Conservation (phyloP, 2,113 vertebrate species). For the Dipodomys merriami region DNA sequence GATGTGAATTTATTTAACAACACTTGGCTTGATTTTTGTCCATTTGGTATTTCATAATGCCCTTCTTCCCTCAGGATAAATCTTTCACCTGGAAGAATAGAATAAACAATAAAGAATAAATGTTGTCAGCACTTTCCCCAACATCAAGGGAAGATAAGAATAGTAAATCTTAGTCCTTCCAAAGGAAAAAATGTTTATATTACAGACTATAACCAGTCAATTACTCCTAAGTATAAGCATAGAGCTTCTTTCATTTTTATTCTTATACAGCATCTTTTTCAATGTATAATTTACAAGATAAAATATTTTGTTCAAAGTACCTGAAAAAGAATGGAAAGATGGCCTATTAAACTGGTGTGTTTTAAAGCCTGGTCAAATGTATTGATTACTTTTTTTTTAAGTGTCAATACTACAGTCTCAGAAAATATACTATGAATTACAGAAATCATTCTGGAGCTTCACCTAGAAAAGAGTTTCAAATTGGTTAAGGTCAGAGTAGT, state of each 20-base stretch:
- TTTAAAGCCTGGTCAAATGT: not conserved
- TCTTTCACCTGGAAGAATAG: not conserved
- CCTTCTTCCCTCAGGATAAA: not conserved
- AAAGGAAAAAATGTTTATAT: not conserved
- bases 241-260: not conserved
- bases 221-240: not conserved
- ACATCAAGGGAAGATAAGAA: not conserved
- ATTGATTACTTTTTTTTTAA: not conserved
- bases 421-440: not conserved
- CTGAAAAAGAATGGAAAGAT: slow-evolving; percentile 18
- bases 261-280: slow-evolving; percentile 39
- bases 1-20: slow-evolving; percentile 19
- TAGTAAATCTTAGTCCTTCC: not conserved
- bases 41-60: not conserved
- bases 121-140: not conserved
- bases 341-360: not conserved
- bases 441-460: not conserved
- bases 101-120: not conserved
- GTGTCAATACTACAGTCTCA: not conserved
- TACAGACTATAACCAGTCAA: not conserved
- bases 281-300: slow-evolving; percentile 30
- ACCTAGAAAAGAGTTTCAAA: not conserved
- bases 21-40: not conserved
- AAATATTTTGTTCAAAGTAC: slow-evolving; percentile 19
- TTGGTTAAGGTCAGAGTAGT: not conserved